phyloP scores from a whole-genome alignment of 2,888 invertebrate genomes.

The Deroplatys truncata region DNA sequence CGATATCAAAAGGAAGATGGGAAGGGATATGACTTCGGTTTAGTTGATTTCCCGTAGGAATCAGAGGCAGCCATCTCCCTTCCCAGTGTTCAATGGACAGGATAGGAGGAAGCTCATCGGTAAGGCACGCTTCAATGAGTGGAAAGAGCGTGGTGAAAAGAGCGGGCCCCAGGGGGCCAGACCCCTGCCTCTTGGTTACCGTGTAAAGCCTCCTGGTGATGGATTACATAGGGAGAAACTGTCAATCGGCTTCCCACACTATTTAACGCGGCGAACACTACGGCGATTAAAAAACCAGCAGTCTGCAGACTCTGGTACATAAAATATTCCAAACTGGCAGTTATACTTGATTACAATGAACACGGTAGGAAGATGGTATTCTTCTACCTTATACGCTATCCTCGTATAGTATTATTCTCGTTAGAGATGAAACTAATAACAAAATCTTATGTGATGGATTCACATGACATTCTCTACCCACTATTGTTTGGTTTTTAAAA shows the following conservation, averaged over 20 bases:
- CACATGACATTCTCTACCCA: no score
- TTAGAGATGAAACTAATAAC: no score
- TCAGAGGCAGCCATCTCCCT: neutral
- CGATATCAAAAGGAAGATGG: neutral
- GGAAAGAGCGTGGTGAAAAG: constrained; percentile 12
- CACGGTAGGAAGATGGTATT: no score
- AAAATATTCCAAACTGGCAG: no score
- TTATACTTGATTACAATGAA: no score
- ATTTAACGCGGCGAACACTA: neutral
- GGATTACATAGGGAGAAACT: neutral
- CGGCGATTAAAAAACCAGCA: neutral
- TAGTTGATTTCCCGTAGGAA: constrained; percentile 17
- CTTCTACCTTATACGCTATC: no score
- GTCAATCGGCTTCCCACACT: neutral
- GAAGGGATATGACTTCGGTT: constrained; percentile 6
- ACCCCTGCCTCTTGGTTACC: constrained; percentile 4
- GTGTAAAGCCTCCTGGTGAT: constrained; percentile 2
- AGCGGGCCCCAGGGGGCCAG: neutral
- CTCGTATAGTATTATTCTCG: no score
- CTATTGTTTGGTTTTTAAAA: no score
- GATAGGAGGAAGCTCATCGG: constrained; percentile 2
- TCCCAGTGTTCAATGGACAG: constrained; percentile 6
- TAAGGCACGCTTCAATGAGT: constrained; percentile 7
- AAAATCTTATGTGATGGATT: no score
- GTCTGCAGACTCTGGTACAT: no score